Conservation (phyloP, 2,797 vertebrate species). For the Pangasius mekongensis region DNA sequence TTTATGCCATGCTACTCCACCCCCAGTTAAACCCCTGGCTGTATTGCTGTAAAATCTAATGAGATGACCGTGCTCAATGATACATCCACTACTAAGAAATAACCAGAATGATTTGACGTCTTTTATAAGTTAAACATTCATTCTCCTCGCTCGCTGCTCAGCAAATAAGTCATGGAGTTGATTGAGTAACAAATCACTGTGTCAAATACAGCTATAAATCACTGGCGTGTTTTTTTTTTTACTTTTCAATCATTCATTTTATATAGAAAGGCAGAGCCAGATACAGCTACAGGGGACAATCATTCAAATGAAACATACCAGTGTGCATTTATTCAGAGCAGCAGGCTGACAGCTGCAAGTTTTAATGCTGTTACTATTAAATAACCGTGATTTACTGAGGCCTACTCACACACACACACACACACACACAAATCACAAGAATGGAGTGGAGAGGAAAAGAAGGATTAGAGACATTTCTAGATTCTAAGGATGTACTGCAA, state of each 20-base stretch:
- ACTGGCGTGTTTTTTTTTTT: neutral
- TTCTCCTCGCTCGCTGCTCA: neutral
- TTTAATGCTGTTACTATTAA: conserved; percentile 31
- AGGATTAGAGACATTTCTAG: neutral
- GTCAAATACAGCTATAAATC: conserved; percentile 41
- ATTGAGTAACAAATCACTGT: conserved; percentile 30
- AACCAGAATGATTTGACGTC: neutral
- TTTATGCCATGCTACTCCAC: neutral
- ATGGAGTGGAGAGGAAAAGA: neutral
- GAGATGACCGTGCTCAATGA: too few species aligned
- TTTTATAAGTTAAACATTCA: neutral
- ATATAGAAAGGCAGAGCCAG: conserved; percentile 21
- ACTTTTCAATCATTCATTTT: conserved; percentile 24
- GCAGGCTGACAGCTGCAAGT: conserved; percentile 32
- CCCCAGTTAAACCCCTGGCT: neutral
- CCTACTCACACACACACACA: neutral
- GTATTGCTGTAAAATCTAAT: neutral
- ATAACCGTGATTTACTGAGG: conserved; percentile 31
- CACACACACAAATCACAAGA: conserved; percentile 17
- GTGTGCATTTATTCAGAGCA: conserved; percentile 22
- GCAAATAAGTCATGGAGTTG: conserved; percentile 35
- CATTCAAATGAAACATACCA: conserved; percentile 41
- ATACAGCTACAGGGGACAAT: conserved; percentile 31
- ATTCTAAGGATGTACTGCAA: neutral
- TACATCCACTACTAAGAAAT: neutral